These are phyloP conservation scores for Metacarcinus magister DNA, from an alignment of 2,888 invertebrate genomes.

Conservation along the genomic window DNA sequence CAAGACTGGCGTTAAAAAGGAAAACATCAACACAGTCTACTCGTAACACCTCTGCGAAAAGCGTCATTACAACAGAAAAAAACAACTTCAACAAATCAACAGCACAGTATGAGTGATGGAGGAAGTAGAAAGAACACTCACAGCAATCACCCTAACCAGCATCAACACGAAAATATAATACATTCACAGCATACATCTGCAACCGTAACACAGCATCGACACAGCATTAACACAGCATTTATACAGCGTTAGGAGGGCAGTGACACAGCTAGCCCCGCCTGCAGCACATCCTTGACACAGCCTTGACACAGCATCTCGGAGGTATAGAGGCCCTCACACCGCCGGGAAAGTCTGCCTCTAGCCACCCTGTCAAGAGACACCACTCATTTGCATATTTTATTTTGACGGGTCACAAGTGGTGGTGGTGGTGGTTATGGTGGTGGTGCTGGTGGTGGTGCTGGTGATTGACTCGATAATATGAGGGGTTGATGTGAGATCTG, in stretches of 20 bases:
- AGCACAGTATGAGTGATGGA: no score
- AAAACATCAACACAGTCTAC: no score
- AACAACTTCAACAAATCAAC: background rate
- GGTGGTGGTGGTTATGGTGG: background rate
- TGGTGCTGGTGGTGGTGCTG: conserved; percentile 21
- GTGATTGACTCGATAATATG: conserved; percentile 13
- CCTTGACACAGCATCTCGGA: background rate
- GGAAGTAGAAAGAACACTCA: no score
- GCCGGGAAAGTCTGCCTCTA: background rate
- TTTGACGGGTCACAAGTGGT: background rate
- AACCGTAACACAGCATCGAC: no score
- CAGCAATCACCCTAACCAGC: no score
- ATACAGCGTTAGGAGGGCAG: background rate
- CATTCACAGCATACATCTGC: no score
- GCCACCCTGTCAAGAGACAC: background rate
- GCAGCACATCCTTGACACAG: conserved; percentile 26
- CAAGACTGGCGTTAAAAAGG: no score
- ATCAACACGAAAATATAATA: no score
- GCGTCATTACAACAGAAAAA: background rate
- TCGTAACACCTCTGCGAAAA: no score
- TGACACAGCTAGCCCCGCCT: background rate
- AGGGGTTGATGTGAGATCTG: background rate
- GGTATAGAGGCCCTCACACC: background rate
- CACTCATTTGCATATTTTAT: conserved; percentile 36
- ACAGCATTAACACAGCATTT: no score